Evolutionary conservation across 2,113 vertebrate species (phyloP).

Genomic region (Bos taurus): ARS-UCD2.0 NC_037338.1:30389001-30389500

Average conservation of each 20-base stretch:
- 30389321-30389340: not conserved
- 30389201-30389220: not conserved
- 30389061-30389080: too few relatives aligned
- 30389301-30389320: not conserved
- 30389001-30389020: too few relatives aligned
- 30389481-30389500: not conserved
- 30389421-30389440: not conserved
- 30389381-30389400: not conserved
- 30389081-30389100: not conserved
- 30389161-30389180: not conserved
- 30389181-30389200: not conserved
- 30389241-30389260: not conserved
- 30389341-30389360: not conserved
- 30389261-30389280: not conserved
- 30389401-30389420: not conserved
- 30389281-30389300: not conserved
- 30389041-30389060: too few relatives aligned
- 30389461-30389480: not conserved
- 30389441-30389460: not conserved
- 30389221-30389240: not conserved
- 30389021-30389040: too few relatives aligned
- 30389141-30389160: not conserved
- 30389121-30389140: not conserved
- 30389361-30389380: not conserved
- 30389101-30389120: not conserved